These are phyloP conservation scores for Saxidomus purpurata DNA, from an alignment of 1,140 invertebrate genomes.

Conservation along the genomic window DNA sequence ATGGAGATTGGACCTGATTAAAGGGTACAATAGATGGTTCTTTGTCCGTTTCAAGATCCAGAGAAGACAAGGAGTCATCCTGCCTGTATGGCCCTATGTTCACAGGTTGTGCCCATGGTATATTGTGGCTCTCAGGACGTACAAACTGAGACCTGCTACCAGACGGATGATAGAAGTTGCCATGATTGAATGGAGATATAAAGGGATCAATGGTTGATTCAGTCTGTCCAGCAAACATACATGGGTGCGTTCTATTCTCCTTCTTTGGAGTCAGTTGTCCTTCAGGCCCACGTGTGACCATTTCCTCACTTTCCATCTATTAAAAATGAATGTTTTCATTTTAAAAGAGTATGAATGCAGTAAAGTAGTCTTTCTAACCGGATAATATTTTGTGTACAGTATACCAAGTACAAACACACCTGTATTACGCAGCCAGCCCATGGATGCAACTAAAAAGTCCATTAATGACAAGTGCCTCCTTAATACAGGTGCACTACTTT, in stretches of 20 bases:
- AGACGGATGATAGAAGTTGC: neutral
- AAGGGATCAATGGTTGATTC: too few species aligned
- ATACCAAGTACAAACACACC: neutral
- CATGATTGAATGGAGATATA: too few species aligned
- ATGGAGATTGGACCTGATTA: neutral
- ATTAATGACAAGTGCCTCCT: too few species aligned
- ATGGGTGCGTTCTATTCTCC: neutral
- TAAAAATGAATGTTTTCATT: neutral
- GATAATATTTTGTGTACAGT: neutral
- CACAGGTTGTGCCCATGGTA: neutral
- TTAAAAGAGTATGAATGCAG: neutral
- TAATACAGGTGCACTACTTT: neutral
- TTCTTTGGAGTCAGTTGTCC: neutral
- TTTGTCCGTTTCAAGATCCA: conserved; percentile 45
- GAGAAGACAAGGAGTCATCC: conserved; percentile 16
- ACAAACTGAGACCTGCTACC: neutral
- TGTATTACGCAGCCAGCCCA: neutral
- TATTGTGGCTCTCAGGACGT: neutral
- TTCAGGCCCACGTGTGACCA: neutral
- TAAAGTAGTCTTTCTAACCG: neutral
- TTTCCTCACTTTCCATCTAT: neutral
- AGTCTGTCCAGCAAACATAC: neutral
- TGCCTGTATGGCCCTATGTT: neutral
- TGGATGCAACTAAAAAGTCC: neutral
- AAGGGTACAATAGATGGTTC: conserved; percentile 27